Conservation (phyloP, 2,888 invertebrate species). For the Lacanobia wlatinum region DNA sequence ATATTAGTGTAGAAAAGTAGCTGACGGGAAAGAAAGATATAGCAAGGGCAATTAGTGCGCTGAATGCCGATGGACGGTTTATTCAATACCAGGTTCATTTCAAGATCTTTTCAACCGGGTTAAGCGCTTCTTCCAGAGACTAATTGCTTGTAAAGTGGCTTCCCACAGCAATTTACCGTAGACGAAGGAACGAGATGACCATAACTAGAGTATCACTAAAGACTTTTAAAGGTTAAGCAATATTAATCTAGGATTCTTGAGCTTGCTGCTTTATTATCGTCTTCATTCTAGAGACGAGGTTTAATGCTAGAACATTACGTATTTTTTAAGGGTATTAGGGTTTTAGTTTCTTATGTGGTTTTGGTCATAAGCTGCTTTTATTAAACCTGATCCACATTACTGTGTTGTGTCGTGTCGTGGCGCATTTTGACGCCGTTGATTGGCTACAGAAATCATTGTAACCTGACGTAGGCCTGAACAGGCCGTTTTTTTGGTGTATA, state of each 20-base stretch:
- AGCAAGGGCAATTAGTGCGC: background rate
- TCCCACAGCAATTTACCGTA: conserved; percentile 20
- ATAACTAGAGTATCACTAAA: background rate
- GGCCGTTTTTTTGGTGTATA: too few relatives aligned
- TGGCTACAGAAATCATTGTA: background rate
- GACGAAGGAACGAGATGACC: conserved; percentile 4
- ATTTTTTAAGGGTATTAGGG: background rate
- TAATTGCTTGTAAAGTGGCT: conserved; percentile 37
- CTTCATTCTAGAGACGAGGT: background rate
- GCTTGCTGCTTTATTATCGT: background rate
- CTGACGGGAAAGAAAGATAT: background rate
- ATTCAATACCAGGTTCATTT: background rate
- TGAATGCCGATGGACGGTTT: background rate
- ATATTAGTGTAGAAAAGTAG: too few relatives aligned
- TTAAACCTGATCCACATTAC: background rate
- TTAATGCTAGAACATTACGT: background rate
- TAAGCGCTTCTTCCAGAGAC: conserved; percentile 21
- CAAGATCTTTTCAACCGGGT: conserved; percentile 17
- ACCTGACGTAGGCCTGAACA: background rate
- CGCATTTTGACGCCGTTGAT: too few relatives aligned
- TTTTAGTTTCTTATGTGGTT: too few relatives aligned
- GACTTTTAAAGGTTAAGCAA: background rate
- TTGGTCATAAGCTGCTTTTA: too few relatives aligned
- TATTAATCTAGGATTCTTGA: background rate
- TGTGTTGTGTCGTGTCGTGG: background rate